Evolutionary conservation across 2,113 vertebrate genomes (phyloP).

Genomic region (Malurus cyaneus): DNA sequence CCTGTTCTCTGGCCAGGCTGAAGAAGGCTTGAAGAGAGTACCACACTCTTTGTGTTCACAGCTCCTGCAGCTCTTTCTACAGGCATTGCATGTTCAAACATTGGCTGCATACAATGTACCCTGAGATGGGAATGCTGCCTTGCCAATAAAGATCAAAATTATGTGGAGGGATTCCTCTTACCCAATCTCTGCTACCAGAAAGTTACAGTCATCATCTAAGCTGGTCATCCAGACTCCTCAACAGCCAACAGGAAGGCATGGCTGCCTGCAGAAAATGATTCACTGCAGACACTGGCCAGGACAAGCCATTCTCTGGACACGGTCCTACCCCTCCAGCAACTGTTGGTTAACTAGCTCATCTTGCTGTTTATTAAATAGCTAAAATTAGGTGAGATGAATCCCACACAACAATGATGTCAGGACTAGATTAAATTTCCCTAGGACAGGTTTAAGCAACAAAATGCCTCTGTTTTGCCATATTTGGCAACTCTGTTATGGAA

Average conservation of each 20-base stretch:
- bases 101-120: not conserved
- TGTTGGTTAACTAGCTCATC: not conserved
- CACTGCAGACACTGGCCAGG: not conserved
- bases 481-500: not conserved
- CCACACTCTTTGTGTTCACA: not conserved
- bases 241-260: not conserved
- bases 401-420: not conserved
- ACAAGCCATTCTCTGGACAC: not conserved
- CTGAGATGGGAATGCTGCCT: not conserved
- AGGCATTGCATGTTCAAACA: not conserved
- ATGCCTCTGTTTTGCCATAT: not conserved
- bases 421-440: not conserved
- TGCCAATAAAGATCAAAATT: not conserved
- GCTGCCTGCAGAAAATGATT: not conserved
- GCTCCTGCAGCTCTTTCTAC: not conserved
- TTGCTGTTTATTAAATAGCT: conserved; percentile 13
- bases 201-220: not conserved
- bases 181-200: not conserved
- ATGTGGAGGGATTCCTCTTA: not conserved
- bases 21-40: not conserved
- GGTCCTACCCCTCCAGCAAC: not conserved
- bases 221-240: not conserved
- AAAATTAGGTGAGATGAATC: conserved; percentile 18
- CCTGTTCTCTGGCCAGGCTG: not conserved
- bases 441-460: not conserved